Base-by-base conservation (phyloP, 1,140 invertebrate species). In the Ceratoteleas bidentatus region DNA sequence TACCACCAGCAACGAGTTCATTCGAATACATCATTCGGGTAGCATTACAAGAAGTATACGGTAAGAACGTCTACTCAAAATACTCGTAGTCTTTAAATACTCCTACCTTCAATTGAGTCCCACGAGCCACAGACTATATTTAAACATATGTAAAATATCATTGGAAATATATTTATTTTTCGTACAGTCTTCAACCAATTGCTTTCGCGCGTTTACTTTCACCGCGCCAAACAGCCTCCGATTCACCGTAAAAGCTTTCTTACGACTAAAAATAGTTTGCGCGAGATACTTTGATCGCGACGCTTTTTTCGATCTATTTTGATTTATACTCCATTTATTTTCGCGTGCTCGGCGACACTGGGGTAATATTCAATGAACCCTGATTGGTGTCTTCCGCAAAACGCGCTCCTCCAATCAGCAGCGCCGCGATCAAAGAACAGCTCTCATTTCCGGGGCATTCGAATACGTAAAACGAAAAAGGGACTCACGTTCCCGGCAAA, bases 1-100 rank as follows among this genome's bases (percentile, higher is more conserved):
- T 78, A 99, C 98, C 89, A 98, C 98, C 85, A 97, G 96, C 92
- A 98, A 99, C 93, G 97, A 98, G 93, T 98, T 99, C 93, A 97
- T 99, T 92, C 94, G 98, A 83, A 98, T 99, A 91, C 96, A 97
- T 93, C 95, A 97, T 91, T 96, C 96, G 82, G 98, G 98, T 87
- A 96, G 96, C 90, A 98, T 99, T 87, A 96, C 98, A 79, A 94
- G 97, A 90, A 98, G 97, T 93, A 98, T 98, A 94, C 95, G 97
- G 97, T 98, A 93, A 95, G 94, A 43, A 4, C 4, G 24, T 24
- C 24, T 24, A 24, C 4, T 24, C 24, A 24, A 24, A 24, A 24
- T 24, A 24, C 4, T 24, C 24, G 24, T 24, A 24, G 24, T 24
- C 24, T 24, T 24, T 24, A 24, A 24, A 24, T 4, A 24, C 4